Evolutionary conservation across 2,113 vertebrate genomes (phyloP).

Genomic region (Pedetes capensis): DNA sequence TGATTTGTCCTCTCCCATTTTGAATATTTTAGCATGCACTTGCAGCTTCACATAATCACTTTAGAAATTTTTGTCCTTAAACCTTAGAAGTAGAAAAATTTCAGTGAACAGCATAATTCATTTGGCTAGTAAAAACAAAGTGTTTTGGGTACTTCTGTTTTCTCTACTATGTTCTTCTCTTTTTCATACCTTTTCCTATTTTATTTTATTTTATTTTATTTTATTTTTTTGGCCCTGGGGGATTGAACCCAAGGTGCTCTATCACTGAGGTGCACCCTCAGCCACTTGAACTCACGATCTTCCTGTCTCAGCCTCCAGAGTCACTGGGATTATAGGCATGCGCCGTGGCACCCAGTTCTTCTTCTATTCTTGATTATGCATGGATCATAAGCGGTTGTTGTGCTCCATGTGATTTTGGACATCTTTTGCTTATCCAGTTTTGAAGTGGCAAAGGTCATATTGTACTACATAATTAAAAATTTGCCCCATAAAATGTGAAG

Average conservation of each 20-base stretch:
- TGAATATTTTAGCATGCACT: not conserved
- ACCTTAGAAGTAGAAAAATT: not conserved
- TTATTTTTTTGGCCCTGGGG: too few species aligned
- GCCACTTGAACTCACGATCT: too few species aligned
- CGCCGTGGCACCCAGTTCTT: too few species aligned
- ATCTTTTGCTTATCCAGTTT: not conserved
- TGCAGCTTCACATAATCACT: not conserved
- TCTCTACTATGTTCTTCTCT: not conserved
- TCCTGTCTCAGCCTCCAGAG: too few species aligned
- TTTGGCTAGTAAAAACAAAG: not conserved
- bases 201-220: too few species aligned
- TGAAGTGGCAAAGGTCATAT: not conserved
- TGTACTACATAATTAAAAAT: conserved; percentile 37
- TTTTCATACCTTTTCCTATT: not conserved
- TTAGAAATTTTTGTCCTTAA: not conserved
- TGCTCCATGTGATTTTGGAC: not conserved
- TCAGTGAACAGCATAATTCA: not conserved
- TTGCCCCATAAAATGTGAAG: not conserved
- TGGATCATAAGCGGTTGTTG: not conserved
- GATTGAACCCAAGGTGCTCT: too few species aligned
- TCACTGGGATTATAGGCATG: too few species aligned
- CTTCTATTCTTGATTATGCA: not conserved
- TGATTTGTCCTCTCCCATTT: not conserved
- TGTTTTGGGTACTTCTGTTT: not conserved
- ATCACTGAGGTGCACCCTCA: too few species aligned